Conservation (phyloP, 2,797 vertebrate species). For the Schizopygopsis pylzovi region DNA sequence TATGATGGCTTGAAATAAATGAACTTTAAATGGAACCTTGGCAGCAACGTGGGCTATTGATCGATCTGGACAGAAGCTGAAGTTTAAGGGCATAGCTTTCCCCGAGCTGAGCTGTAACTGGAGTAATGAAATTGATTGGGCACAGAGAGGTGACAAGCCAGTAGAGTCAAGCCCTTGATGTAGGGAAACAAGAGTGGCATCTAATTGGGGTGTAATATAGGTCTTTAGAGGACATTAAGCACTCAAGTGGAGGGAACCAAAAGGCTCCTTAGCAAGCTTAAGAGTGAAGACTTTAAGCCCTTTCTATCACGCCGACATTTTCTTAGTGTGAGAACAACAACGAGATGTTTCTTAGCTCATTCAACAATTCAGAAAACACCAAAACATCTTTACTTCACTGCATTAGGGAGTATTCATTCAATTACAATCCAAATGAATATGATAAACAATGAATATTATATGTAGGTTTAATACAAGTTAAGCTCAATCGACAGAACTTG, state of each 20-base stretch:
- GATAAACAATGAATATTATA: no score
- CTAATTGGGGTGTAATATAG: conserved; percentile 89
- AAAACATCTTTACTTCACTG: neutral
- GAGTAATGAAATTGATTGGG: conserved; percentile 91
- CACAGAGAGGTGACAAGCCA: conserved; percentile 86
- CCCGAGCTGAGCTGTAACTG: conserved; percentile 83
- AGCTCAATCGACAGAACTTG: neutral
- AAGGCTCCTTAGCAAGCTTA: conserved; percentile 70
- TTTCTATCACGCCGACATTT: conserved; percentile 20
- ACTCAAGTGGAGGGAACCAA: conserved; percentile 75
- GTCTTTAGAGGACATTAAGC: conserved; percentile 90
- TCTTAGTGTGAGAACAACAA: conserved; percentile 9
- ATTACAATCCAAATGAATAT: neutral
- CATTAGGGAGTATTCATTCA: neutral
- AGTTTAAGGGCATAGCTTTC: conserved; percentile 87
- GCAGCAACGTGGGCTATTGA: conserved; percentile 84
- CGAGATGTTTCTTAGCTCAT: conserved; percentile 10
- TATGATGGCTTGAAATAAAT: conserved; percentile 88
- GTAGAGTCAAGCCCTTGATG: conserved; percentile 89
- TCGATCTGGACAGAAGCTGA: conserved; percentile 84
- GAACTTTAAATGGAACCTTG: conserved; percentile 90
- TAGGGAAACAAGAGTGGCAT: conserved; percentile 90
- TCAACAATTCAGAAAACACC: neutral
- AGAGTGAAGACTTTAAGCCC: conserved; percentile 39
- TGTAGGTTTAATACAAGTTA: neutral